These are phyloP conservation scores for Zaprionus kolodkinae DNA, from an alignment of 1,140 invertebrate genomes.

Conservation along the genomic window DNA sequence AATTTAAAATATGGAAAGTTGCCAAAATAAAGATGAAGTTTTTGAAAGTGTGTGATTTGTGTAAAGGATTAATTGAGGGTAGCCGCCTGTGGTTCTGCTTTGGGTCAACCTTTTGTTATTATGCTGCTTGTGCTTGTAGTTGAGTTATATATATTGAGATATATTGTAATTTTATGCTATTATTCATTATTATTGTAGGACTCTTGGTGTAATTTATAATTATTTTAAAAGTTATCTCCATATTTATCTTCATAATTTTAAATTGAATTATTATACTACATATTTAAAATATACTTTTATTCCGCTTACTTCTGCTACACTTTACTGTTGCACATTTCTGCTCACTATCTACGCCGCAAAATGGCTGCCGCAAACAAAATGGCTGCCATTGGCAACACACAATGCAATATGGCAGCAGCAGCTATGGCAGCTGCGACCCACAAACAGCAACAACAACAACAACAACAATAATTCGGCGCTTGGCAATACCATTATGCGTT, in stretches of 20 bases:
- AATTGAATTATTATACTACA: background rate
- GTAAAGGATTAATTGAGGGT: background rate
- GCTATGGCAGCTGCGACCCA: background rate
- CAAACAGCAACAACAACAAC: constrained; percentile 25
- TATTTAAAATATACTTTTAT: background rate
- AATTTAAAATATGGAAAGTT: constrained; percentile 12
- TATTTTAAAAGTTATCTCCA: too few species aligned
- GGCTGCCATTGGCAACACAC: constrained; percentile 35
- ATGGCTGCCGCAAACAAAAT: constrained; percentile 34
- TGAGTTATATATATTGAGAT: too few species aligned
- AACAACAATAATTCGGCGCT: constrained; percentile 23
- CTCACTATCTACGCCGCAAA: background rate
- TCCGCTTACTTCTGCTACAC: background rate
- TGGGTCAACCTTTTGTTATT: background rate
- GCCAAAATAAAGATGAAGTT: background rate
- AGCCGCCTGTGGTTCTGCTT: background rate
- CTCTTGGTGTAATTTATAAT: too few species aligned
- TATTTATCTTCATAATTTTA: background rate
- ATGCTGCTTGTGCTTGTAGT: too few species aligned
- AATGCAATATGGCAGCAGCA: constrained; percentile 24
- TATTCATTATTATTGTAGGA: too few species aligned
- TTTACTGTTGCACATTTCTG: background rate
- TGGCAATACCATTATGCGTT: constrained; percentile 17
- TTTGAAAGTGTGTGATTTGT: background rate
- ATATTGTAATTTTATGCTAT: too few species aligned